Percentiles rank a stretch among this genome's conserved stretches.
These are phyloP conservation scores for Halcyon smyrnensis DNA, from an alignment of 2,797 vertebrate species.

Conservation along the genomic window DNA sequence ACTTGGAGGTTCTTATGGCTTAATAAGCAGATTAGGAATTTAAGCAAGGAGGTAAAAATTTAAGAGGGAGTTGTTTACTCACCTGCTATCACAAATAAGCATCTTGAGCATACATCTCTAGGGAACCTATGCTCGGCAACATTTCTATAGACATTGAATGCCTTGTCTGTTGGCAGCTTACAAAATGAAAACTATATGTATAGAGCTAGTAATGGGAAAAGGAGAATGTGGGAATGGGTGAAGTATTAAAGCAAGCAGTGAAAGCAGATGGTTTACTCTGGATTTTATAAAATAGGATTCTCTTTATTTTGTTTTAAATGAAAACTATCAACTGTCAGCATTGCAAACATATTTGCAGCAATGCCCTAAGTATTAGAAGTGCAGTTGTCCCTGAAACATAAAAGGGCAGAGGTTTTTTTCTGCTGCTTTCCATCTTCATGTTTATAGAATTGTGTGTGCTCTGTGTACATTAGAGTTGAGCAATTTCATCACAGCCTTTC, in stretches of 20 bases:
- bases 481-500: conserved; percentile 21
- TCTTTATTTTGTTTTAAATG: conserved; percentile 51
- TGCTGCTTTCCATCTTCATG: neutral
- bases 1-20: neutral
- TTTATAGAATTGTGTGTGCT: conserved; percentile 19
- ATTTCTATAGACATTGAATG: neutral
- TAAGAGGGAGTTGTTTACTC: neutral
- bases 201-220: neutral
- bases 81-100: neutral
- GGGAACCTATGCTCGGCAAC: neutral
- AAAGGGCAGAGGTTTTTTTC: neutral
- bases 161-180: neutral
- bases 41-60: neutral
- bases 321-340: neutral
- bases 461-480: conserved; percentile 14
- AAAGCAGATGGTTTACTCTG: conserved; percentile 36
- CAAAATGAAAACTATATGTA: neutral
- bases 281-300: conserved; percentile 65
- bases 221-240: neutral
- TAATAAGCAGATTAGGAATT: neutral
- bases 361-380: neutral
- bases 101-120: neutral
- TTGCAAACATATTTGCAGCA: conserved; percentile 38
- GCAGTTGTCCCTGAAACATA: conserved; percentile 16
- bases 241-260: conserved; percentile 39